phyloP scores from a whole-genome alignment of 2,888 invertebrate genomes.

The Pocota personata region DNA sequence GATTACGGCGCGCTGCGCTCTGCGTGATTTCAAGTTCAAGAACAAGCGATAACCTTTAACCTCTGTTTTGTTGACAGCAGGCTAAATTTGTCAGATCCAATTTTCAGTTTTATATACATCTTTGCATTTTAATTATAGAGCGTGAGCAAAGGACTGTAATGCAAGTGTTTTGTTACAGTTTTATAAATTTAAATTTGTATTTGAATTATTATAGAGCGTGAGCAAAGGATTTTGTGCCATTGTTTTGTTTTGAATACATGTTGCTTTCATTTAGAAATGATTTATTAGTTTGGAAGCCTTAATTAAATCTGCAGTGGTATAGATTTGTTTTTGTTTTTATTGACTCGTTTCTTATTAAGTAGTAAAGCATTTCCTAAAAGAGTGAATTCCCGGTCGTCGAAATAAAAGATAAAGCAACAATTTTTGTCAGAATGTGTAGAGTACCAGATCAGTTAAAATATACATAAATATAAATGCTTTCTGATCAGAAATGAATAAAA shows the following conservation, averaged over 20 bases:
- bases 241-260: neutral
- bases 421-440: neutral
- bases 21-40: constrained; percentile 30
- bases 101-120: neutral
- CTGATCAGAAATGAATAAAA: neutral
- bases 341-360: too few relatives aligned
- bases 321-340: neutral
- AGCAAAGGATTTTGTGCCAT: neutral
- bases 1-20: neutral
- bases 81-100: neutral
- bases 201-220: neutral
- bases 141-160: neutral
- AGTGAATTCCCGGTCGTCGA: neutral
- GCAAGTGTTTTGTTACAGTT: neutral
- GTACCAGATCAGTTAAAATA: neutral
- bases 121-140: neutral
- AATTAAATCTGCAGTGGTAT: neutral
- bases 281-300: neutral
- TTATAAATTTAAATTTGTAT: neutral
- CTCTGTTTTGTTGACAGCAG: neutral
- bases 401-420: neutral
- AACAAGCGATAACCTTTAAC: constrained; percentile 32
- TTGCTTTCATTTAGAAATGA: neutral
- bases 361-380: too few relatives aligned
- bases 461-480: neutral